These are phyloP conservation scores for Lasius platythorax DNA, from an alignment of 2,888 invertebrate species.

Conservation along the genomic window DNA sequence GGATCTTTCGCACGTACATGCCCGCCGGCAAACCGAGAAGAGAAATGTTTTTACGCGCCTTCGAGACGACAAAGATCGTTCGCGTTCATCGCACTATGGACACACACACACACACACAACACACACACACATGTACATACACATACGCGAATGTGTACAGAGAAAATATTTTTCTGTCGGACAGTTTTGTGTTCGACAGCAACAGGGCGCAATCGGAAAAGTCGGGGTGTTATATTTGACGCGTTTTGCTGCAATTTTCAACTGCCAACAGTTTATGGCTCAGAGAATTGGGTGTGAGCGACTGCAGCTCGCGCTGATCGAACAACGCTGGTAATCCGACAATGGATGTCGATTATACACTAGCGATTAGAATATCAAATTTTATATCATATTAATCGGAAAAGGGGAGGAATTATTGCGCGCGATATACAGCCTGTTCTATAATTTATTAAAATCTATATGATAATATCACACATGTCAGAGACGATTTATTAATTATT, in stretches of 20 bases:
- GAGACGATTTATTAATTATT: neutral
- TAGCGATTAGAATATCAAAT: neutral
- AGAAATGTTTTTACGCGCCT: slow-evolving; percentile 60
- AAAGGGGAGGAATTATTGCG: neutral
- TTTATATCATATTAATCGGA: neutral
- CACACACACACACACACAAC: neutral
- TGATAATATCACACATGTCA: neutral
- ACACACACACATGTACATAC: neutral
- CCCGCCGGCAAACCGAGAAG: slow-evolving; percentile 38
- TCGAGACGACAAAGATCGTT: slow-evolving; percentile 47
- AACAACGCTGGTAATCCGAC: neutral
- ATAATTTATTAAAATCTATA: neutral
- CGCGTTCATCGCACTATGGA: slow-evolving; percentile 13
- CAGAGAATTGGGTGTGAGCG: neutral
- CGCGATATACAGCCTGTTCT: neutral
- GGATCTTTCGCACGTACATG: slow-evolving; percentile 59
- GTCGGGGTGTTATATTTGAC: slow-evolving; percentile 46
- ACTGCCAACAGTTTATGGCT: slow-evolving; percentile 6
- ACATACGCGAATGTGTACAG: slow-evolving; percentile 3
- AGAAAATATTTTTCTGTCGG: slow-evolving; percentile 45
- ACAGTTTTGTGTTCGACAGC: slow-evolving; percentile 46
- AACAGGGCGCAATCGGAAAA: slow-evolving; percentile 42
- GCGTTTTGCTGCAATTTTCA: slow-evolving; percentile 38
- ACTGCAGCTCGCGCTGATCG: neutral
- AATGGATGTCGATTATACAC: neutral